These are phyloP conservation scores for Melanerpes aurifrons DNA, from an alignment of 2,113 vertebrate species.

Conservation along the genomic window DNA sequence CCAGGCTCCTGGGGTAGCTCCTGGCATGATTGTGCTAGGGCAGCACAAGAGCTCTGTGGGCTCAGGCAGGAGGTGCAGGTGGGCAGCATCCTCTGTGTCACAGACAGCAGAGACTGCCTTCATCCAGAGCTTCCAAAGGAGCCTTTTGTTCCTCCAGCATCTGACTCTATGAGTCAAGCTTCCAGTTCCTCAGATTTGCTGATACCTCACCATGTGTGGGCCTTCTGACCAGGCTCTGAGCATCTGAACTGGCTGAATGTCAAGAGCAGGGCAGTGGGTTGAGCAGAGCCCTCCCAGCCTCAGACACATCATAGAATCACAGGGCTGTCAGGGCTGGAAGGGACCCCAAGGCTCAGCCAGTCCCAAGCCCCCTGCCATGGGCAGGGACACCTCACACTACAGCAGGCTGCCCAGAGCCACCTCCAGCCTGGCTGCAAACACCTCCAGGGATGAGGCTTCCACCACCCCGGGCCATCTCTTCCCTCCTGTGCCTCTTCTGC, in stretches of 20 bases:
- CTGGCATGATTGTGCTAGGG: background rate
- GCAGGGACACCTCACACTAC: too few relatives aligned
- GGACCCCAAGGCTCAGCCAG: too few relatives aligned
- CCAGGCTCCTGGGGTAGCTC: background rate
- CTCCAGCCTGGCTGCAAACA: too few relatives aligned
- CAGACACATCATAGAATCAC: background rate
- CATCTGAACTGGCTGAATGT: slow-evolving; percentile 24
- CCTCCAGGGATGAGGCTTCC: too few relatives aligned
- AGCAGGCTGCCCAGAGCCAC: too few relatives aligned
- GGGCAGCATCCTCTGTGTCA: background rate
- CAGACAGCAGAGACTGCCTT: background rate
- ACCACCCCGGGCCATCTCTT: too few relatives aligned
- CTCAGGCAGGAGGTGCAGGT: background rate
- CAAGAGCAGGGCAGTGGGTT: background rate
- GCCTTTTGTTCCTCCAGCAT: background rate
- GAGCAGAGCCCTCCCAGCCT: background rate
- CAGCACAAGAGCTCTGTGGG: background rate
- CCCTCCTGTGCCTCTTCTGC: background rate
- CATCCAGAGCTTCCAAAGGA: background rate
- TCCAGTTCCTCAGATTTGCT: background rate
- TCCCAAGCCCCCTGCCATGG: too few relatives aligned
- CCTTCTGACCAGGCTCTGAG: background rate
- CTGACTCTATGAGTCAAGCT: background rate
- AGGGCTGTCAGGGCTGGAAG: too few relatives aligned
- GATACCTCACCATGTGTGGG: background rate